These are phyloP conservation scores for Mellilla xanthometata DNA, from an alignment of 2,888 invertebrate genomes.

Conservation along the genomic window DNA sequence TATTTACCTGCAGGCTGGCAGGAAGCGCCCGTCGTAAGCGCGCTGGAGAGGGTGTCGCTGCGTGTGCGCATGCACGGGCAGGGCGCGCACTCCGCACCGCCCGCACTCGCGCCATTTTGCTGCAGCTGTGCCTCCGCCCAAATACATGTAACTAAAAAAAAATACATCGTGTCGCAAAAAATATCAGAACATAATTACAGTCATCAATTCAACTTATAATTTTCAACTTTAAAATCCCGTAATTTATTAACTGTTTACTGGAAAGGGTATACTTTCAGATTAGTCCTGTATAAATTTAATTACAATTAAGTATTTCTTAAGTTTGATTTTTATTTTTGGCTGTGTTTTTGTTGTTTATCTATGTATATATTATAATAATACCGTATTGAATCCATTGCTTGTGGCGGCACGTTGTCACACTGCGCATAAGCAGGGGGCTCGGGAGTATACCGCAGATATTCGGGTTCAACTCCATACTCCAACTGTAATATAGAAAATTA, in stretches of 20 bases:
- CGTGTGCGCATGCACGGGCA: constrained; percentile 41
- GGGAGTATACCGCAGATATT: constrained; percentile 86
- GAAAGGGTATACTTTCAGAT: too few species aligned
- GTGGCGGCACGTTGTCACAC: constrained; percentile 79
- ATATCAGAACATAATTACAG: too few species aligned
- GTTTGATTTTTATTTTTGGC: too few species aligned
- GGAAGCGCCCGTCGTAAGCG: constrained; percentile 59
- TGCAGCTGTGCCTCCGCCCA: constrained; percentile 58
- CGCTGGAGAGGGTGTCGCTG: constrained; percentile 54
- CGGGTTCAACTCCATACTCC: constrained; percentile 91
- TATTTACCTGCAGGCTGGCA: constrained; percentile 57
- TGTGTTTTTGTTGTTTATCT: too few species aligned
- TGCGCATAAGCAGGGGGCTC: constrained; percentile 82
- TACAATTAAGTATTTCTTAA: too few species aligned
- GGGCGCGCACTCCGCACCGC: constrained; percentile 63
- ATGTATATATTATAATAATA: constrained; percentile 33
- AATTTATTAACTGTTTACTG: too few species aligned
- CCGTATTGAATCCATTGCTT: constrained; percentile 84
- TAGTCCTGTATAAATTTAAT: too few species aligned
- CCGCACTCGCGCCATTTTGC: constrained; percentile 58
- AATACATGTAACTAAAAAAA: constrained; percentile 62
- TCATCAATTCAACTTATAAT: too few species aligned
- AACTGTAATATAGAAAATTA: constrained; percentile 71
- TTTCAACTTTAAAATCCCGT: too few species aligned
- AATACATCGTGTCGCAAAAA: too few species aligned